These are phyloP conservation scores for Prenolepis imparis DNA, from an alignment of 2,888 invertebrate species.

Conservation along the genomic window DNA sequence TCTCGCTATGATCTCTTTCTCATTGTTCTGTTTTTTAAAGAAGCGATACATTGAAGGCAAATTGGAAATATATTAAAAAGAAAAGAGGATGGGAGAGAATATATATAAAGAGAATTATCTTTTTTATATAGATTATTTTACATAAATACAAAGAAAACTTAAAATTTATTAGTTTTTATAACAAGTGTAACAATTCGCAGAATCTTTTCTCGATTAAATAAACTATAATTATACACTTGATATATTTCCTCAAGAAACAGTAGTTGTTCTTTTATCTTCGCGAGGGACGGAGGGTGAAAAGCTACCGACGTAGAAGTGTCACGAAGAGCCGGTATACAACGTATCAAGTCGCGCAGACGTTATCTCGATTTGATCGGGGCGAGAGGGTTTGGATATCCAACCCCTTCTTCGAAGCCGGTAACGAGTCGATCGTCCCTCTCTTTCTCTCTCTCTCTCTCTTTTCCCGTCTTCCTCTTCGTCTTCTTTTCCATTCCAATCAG, in stretches of 20 bases:
- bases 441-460: background rate
- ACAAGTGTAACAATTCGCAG: too few relatives aligned
- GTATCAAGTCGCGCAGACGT: conserved; percentile 73
- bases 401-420: conserved; percentile 74
- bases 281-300: conserved; percentile 1
- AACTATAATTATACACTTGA: too few relatives aligned
- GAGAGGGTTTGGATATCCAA: conserved; percentile 69
- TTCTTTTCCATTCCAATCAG: conserved; percentile 77
- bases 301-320: conserved; percentile 54
- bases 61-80: conserved; percentile 2
- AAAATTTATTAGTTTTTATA: background rate
- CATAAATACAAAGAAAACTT: too few relatives aligned
- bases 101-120: background rate
- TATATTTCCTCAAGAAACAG: background rate
- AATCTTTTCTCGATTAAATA: too few relatives aligned
- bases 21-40: background rate
- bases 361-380: conserved; percentile 75
- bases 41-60: conserved; percentile 34
- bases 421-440: conserved; percentile 69
- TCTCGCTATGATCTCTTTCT: conserved; percentile 26
- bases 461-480: conserved; percentile 44
- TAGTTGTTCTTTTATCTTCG: conserved; percentile 17
- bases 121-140: background rate
- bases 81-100: too few relatives aligned
- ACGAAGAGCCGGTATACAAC: conserved; percentile 71